Evolutionary conservation across 2,888 invertebrate genomes (phyloP).

Genomic region (Lydus trimaculatus): DNA sequence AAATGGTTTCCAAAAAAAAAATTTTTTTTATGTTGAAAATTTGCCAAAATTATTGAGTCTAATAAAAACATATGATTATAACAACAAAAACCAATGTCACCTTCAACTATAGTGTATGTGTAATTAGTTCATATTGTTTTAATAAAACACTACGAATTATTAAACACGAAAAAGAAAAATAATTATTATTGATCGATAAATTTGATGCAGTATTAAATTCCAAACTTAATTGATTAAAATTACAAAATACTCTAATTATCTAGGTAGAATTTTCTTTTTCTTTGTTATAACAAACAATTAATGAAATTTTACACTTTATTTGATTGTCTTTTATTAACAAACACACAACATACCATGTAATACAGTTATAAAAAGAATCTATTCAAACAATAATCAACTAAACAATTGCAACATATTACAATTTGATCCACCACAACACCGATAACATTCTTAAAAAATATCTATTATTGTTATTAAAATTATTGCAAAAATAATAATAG

Average conservation of each 20-base stretch:
- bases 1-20: conserved; percentile 36
- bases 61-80: conserved; percentile 39
- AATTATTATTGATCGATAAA: neutral
- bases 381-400: neutral
- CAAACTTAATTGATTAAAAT: no score
- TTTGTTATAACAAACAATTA: no score
- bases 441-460: no score
- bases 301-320: no score
- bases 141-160: neutral
- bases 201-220: neutral
- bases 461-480: neutral
- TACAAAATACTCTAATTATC: no score
- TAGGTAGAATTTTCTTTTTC: no score
- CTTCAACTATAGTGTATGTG: conserved; percentile 37
- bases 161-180: neutral
- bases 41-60: conserved; percentile 39
- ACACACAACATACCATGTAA: neutral
- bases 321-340: no score
- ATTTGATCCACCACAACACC: no score
- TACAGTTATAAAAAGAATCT: neutral
- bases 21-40: conserved; percentile 33
- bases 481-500: neutral
- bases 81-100: conserved; percentile 44
- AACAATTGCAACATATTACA: neutral
- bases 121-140: conserved; percentile 18